phyloP scores from a whole-genome alignment of 2,797 vertebrate species.

The Ctenochaetus hawaiiensis region DNA sequence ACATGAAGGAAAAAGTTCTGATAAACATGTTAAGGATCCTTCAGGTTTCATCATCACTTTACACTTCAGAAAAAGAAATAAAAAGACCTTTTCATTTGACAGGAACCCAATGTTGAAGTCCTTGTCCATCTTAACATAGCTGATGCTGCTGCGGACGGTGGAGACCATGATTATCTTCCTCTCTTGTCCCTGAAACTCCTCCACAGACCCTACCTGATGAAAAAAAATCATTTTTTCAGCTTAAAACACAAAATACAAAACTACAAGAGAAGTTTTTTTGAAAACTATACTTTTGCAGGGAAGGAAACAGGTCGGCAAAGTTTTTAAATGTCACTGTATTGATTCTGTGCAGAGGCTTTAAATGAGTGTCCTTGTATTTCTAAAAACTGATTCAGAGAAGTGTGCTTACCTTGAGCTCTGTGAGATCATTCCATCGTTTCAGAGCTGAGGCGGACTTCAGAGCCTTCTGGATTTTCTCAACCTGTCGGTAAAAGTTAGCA shows the following conservation, averaged over 20 bases:
- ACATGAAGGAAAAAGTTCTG: not conserved
- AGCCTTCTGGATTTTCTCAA: constrained; percentile 92
- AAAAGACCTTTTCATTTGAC: constrained; percentile 91
- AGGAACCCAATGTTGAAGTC: constrained; percentile 94
- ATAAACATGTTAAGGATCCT: not conserved
- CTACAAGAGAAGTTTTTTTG: too few species aligned
- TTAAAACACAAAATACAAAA: too few species aligned
- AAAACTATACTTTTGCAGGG: too few species aligned
- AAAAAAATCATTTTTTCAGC: not conserved
- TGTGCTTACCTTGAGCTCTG: constrained; percentile 85
- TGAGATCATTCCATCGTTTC: constrained; percentile 81
- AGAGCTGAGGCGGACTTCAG: constrained; percentile 82
- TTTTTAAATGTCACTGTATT: too few species aligned
- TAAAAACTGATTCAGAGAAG: too few species aligned
- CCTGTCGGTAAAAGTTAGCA: constrained; percentile 78
- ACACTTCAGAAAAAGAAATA: not conserved
- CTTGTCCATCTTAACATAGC: constrained; percentile 88
- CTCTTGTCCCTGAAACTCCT: constrained; percentile 97
- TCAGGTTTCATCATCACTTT: not conserved
- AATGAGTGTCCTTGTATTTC: too few species aligned
- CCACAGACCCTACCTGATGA: constrained; percentile 93
- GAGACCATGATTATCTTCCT: constrained; percentile 91
- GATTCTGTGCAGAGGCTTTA: too few species aligned
- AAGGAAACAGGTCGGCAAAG: too few species aligned
- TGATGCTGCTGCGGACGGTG: constrained; percentile 90